Percentiles rank a stretch among this genome's conserved stretches.
phyloP scores from a whole-genome alignment of 2,888 invertebrate genomes.

The Euzophera pinguis region DNA sequence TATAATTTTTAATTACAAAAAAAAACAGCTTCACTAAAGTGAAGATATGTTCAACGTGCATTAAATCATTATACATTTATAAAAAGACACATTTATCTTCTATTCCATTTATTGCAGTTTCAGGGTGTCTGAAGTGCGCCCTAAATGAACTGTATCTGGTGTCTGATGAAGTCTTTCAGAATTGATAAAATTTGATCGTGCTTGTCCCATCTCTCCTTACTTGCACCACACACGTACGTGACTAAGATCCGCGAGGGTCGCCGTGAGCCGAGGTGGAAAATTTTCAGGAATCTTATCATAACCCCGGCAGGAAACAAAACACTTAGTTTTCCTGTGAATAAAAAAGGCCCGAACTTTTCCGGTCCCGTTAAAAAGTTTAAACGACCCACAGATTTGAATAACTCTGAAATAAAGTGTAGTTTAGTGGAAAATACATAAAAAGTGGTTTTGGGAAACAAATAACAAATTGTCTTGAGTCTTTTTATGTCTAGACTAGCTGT shows the following conservation, averaged over 20 bases:
- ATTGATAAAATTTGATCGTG: too few relatives aligned
- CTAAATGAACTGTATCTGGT: too few relatives aligned
- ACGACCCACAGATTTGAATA: constrained; percentile 5
- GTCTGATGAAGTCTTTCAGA: too few relatives aligned
- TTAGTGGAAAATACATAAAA: background rate
- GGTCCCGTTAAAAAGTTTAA: background rate
- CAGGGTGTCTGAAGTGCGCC: too few relatives aligned
- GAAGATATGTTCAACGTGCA: too few relatives aligned
- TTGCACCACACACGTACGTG: background rate
- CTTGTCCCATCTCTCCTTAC: background rate
- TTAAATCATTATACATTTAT: too few relatives aligned
- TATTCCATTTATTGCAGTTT: too few relatives aligned
- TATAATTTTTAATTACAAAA: too few relatives aligned
- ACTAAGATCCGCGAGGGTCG: background rate
- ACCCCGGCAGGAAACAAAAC: constrained; percentile 5
- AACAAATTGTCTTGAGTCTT: constrained; percentile 10
- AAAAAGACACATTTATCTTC: too few relatives aligned
- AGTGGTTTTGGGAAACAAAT: background rate
- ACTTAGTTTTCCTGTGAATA: background rate
- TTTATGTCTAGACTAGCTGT: background rate
- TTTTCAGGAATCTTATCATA: constrained; percentile 14
- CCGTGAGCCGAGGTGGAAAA: background rate
- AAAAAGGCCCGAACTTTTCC: background rate
- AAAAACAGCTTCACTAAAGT: too few relatives aligned
- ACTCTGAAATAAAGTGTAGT: background rate